Percentiles rank a stretch among this genome's conserved stretches.
These are phyloP conservation scores for Deilephila elpenor DNA, from an alignment of 2,888 invertebrate species.

Conservation along the genomic window DNA sequence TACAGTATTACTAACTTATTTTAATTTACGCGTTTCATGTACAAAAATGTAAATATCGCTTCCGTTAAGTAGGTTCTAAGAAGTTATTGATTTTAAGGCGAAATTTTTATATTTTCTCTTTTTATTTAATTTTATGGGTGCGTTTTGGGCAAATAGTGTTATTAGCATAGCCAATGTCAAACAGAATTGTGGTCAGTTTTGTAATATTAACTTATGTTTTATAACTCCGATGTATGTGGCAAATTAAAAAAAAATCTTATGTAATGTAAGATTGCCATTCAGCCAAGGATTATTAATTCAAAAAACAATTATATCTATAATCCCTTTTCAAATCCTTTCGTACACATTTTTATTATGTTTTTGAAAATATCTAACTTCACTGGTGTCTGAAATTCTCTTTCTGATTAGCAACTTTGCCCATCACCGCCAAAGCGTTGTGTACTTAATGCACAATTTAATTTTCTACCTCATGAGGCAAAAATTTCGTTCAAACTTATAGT, in stretches of 20 bases:
- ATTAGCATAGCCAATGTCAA: no score
- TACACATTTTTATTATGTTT: no score
- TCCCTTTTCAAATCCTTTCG: no score
- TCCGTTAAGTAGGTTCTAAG: slow-evolving; percentile 57
- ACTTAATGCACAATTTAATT: slow-evolving; percentile 68
- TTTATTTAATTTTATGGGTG: slow-evolving; percentile 32
- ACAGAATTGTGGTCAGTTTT: no score
- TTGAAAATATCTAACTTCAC: no score
- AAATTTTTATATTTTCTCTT: slow-evolving; percentile 41
- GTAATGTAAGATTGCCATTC: no score
- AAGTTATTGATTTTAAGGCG: slow-evolving; percentile 41
- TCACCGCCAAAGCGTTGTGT: slow-evolving; percentile 38
- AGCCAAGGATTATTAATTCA: no score
- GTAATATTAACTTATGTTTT: no score
- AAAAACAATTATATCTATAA: no score
- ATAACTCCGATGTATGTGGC: no score
- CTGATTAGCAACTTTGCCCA: slow-evolving; percentile 10
- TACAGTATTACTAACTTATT: slow-evolving; percentile 84
- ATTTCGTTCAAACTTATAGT: slow-evolving; percentile 47
- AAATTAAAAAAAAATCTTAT: no score
- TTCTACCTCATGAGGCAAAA: slow-evolving; percentile 78
- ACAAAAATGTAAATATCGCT: slow-evolving; percentile 76
- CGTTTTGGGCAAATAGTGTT: background rate
- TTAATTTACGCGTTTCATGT: slow-evolving; percentile 66
- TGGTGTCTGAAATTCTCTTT: no score